Evolutionary conservation across 2,888 invertebrate species (phyloP), one percentile per base, ranked within the genome.

Genomic region (Tineola bisselliella): DNA sequence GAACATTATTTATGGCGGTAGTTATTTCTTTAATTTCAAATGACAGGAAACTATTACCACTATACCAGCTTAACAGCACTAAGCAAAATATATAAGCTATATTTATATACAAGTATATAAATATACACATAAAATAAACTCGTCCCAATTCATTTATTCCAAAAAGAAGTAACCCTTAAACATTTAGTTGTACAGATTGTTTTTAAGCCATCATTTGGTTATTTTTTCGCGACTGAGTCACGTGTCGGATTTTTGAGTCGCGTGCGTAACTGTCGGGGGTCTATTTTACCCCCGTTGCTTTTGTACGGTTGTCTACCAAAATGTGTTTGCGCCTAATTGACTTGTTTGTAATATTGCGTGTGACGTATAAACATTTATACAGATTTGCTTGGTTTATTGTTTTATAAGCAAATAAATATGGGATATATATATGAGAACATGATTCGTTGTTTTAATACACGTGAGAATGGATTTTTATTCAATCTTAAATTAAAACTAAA

Each of bases 121-220:
- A n/a, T n/a, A n/a, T n/a, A n/a, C n/a, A n/a, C n/a, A n/a, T n/a
- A 25, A 25, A 25, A 25, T 6, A 25, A 25, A 25, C 25, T 25
- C 25, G 25, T 25, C 25, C 25, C 25, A 25, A 25, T 25, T 25
- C 25, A 38, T 38, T 38, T 10, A 38, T n/a, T 10, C 38, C 2
- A 6, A 6, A 10, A 4, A 38, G 2, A n/a, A 38, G 6, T 12
- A 38, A 38, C 38, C 38, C 38, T 38, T n/a, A 48, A 15, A 48
- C 17, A 48, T 48, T 48, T 48, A 48, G 4, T 2, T 8, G 8
- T n/a, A 48, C 48, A 48, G 15, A 48, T 48, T 48, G 71, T 72
- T 67, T 62, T 62, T 83, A 83, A 84, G 81, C 84, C 80, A 74
- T 81, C 71, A 84, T 84, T 86, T 86, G 86, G 10, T 25, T 48